phyloP scores from a whole-genome alignment of 2,888 invertebrate genomes.

The Camptogramma bilineatum region DNA sequence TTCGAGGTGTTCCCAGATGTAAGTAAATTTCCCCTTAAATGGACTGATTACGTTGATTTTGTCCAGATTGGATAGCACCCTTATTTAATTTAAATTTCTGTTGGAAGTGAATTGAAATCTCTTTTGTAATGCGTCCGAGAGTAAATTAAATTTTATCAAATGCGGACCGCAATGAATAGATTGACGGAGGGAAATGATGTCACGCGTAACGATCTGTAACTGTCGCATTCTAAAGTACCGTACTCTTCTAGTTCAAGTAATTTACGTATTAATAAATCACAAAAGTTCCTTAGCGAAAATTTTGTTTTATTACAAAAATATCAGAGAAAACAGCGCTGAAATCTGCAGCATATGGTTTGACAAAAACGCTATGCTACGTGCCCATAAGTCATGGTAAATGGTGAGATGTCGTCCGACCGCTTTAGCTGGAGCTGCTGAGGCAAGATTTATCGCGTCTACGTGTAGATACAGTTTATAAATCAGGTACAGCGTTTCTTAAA shows the following conservation, averaged over 20 bases:
- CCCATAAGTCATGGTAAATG: conserved; percentile 65
- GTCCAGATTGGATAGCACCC: conserved; percentile 48
- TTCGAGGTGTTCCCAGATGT: conserved; percentile 13
- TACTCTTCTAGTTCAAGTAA: conserved; percentile 3
- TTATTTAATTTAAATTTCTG: conserved; percentile 56
- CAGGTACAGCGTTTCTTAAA: conserved; percentile 42
- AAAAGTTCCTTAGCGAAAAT: conserved; percentile 19
- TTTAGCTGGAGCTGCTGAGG: conserved; percentile 60
- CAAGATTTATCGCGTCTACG: conserved; percentile 66
- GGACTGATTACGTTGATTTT: conserved; percentile 43
- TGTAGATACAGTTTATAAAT: conserved; percentile 64
- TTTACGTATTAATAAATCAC: conserved; percentile 19
- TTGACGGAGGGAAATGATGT: conserved; percentile 33
- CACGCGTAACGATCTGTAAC: conserved; percentile 10
- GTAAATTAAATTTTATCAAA: conserved; percentile 62
- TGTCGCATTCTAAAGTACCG: conserved; percentile 2
- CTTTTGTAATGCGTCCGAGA: conserved; percentile 57
- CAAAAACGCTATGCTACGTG: conserved; percentile 61
- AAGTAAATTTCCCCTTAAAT: conserved; percentile 27
- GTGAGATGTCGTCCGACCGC: conserved; percentile 60
- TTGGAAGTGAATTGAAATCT: conserved; percentile 56
- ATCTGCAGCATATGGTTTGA: conserved; percentile 54
- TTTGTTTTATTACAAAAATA: conserved; percentile 33
- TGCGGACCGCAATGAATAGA: conserved; percentile 53
- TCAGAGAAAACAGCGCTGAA: conserved; percentile 47